Percentiles rank a stretch among this genome's conserved stretches.
Conservation (phyloP, 2,113 vertebrate species). For the Uria lomvia region DNA sequence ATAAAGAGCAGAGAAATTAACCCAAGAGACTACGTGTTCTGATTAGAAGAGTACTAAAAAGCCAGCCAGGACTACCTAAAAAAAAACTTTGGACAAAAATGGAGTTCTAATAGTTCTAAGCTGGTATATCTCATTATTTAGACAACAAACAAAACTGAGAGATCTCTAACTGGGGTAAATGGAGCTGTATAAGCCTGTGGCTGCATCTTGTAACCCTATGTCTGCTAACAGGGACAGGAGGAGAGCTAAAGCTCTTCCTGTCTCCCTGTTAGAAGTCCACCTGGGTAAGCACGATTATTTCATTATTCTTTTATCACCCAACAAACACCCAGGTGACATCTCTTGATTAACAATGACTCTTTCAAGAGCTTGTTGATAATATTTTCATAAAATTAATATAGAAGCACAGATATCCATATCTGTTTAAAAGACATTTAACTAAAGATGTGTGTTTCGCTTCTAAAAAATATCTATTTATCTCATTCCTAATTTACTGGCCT, state of each 20-base stretch:
- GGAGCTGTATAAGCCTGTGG: background rate
- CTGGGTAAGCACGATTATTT: background rate
- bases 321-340: background rate
- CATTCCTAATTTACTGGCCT: background rate
- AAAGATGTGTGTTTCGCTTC: background rate
- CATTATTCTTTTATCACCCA: background rate
- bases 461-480: background rate
- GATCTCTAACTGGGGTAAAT: background rate
- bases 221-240: rapidly evolving
- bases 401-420: background rate
- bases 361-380: background rate
- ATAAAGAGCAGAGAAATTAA: background rate
- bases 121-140: background rate
- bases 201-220: background rate
- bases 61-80: background rate
- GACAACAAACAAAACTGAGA: background rate
- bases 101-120: background rate
- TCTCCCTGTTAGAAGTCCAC: background rate
- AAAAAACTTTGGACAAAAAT: background rate
- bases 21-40: background rate
- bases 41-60: background rate
- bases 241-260: background rate
- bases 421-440: background rate
- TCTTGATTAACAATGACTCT: background rate
- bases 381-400: background rate